Evolutionary conservation across 2,888 invertebrate genomes (phyloP), one percentile per base, ranked within the genome.

Genomic region (Dryobotodes eremita): DNA sequence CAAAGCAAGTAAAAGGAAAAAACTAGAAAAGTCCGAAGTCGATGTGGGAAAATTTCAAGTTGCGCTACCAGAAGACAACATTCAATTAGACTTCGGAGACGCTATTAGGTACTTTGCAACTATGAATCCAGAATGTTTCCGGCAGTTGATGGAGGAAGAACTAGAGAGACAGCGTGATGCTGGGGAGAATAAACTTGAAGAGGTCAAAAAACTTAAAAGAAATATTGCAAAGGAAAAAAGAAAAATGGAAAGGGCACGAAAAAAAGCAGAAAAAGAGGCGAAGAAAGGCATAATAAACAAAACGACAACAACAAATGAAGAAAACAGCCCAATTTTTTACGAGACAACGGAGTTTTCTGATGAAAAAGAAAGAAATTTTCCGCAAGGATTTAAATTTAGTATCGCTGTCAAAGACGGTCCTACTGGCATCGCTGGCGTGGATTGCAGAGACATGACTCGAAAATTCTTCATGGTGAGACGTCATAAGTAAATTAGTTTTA

Each of bases 41-140:
- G 7, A n/a, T n/a, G n/a, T 15, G 57, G 15, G 15, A n/a, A 59
- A 59, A 17, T 2, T 26, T 42, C 42, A 42, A 42, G 42, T 42
- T 42, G 42, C 42, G 42, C 42, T 42, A 42, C 5, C 42, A 42
- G 42, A 42, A 11, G 20, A 26, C 1, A 3, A 36, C 17, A 68
- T 42, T 20, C 61, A 57, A n/a, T 62, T 80, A 36, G 55, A 68
- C n/a, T 80, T 81, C 42, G 80, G n/a, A 42, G 61, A 75, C 4
- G 75, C 75, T 15, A 50, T 81, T 20, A 68, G 82, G 13, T 75
- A 42, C 26, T 75, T 75, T 68, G 79, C 82, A 17, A 13, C 2
- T 17, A 23, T 80, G 36, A 80, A 80, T 75, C 82, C 82, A 15
- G n/a, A 31, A 31, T 36, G 42, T 36, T 80, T 81, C 11, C 61